Evolutionary conservation across 2,888 invertebrate species (phyloP).

Genomic region (Netelia inedita): DNA sequence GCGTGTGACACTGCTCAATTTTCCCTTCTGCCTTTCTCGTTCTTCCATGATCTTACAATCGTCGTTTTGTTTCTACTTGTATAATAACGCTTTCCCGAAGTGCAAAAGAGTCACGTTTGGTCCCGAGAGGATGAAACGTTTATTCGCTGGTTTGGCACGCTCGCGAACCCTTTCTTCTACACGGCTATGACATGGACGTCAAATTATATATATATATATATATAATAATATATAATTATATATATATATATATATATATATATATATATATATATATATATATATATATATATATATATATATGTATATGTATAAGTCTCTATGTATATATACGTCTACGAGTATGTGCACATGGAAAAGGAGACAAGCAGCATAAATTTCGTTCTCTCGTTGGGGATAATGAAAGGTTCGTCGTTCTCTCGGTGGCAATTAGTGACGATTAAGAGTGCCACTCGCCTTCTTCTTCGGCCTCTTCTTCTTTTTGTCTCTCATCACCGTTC

Average conservation of each 20-base stretch:
- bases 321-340: background rate
- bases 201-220: background rate
- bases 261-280: background rate
- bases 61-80: background rate
- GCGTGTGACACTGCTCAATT: slow-evolving; percentile 38
- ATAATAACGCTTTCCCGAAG: slow-evolving; percentile 29
- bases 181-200: background rate
- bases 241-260: background rate
- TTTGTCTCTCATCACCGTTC: slow-evolving; percentile 2
- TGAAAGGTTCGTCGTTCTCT: slow-evolving; percentile 10
- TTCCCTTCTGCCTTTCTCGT: slow-evolving; percentile 22
- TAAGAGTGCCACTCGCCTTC: slow-evolving; percentile 7
- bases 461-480: background rate
- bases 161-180: background rate
- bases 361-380: background rate
- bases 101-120: slow-evolving; percentile 41
- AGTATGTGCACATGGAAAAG: background rate
- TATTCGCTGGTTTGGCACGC: slow-evolving; percentile 50
- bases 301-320: too few relatives aligned
- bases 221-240: too few relatives aligned
- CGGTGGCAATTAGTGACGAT: slow-evolving; percentile 28
- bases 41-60: background rate
- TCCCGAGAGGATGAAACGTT: slow-evolving; percentile 50
- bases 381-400: slow-evolving; percentile 7
- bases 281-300: too few relatives aligned